Base-by-base conservation (phyloP, 2,888 invertebrate species). In the Eristalis tenax region DNA sequence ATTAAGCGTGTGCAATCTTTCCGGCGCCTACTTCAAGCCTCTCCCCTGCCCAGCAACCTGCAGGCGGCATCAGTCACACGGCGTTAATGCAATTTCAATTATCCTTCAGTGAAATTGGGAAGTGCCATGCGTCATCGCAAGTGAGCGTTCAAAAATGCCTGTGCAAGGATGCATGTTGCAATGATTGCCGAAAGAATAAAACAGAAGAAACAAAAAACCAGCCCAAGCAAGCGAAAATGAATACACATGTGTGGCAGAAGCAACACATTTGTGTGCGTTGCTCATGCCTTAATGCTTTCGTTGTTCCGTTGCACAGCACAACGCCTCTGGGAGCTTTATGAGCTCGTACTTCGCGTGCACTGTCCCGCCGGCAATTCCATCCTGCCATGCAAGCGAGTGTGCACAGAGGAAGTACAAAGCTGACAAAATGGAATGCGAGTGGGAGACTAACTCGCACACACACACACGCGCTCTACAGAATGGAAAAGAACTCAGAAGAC, bases 271-370 rank as follows among this genome's bases (percentile, higher is more conserved):
- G 57, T 22, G 23, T 57, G 70, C 28, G 40, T 59, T 79, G 23
- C n/a, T 59, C 26, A 61, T 50, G 43, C 32, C 65, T 61, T 68
- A 73, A 35, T 66, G 71, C 65, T 43, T 66, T 32, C 40, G 35
- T 66, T 73, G 50, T 79, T 66, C 35, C 32, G 59, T 6, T 35
- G 50, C 59, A 68, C 23, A 65, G 59, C 18, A 43, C 10, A 68
- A 5, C 5, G 63, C 74, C 50, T 63, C 23, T 11, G 69, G 69
- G 63, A 35, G 56, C 15, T 63, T 50, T 22, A 50, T n/a, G 57
- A 75, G 65, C 57, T 57, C 57, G 13, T 66, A 66, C 32, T 35
- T 63, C 63, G 63, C 23, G 18, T 11, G 35, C 13, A 38, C 38
- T 23, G 18, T 26, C 10, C 26, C 63, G 1, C 6, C 66, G 23